Evolutionary conservation across 2,113 vertebrate species (phyloP), one percentile per base, ranked within the genome.

Genomic region (Cyanoliseus patagonus): DNA sequence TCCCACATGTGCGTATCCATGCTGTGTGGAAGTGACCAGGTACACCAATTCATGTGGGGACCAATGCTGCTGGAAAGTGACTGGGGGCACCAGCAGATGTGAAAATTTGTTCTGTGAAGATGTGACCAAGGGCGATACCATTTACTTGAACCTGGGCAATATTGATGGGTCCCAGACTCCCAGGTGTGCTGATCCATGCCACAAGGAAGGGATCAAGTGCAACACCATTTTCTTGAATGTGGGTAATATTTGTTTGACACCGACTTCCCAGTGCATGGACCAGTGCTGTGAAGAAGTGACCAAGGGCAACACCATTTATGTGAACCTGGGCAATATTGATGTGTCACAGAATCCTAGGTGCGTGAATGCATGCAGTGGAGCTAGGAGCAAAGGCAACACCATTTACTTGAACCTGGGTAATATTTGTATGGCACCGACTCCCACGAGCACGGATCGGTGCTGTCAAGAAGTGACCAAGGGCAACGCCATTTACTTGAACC

Each of bases 231-330:
- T 33, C 1, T 18, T 96, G 25, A 87, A n/a, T 33, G 72, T 96
- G 72, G 16, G 57, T 2, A 35, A 27, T 3, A 46, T 79, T 2
- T 57, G 12, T 57, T 20, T 57, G 55, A 22, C 55, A n/a, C 19
- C 12, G 19, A 57, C 55, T 57, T 57, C 55, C 19, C 2, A 2
- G 3, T 66, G 77, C 6, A 4, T 9, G 0, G 57, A 79, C 3
- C 47, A 47, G 0, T 53, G 75, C 0, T n/a, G 33, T 1, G 1
- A 10, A 1, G 28, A 53, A 5, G 55, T 53, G 5, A 64, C 47
- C 39, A 28, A 4, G 57, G 86, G 82, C 62, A 76, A 66, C 78
- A 93, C 84, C 77, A 93, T 88, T 12, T 77, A 33, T 1, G 17
- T 96, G 25, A 87, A n/a, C 42, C 76, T 96, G 67, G 17, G 62